Percentiles rank a stretch among this genome's conserved stretches.
phyloP scores from a whole-genome alignment of 2,797 vertebrate species.

The Catharus ustulatus region DNA sequence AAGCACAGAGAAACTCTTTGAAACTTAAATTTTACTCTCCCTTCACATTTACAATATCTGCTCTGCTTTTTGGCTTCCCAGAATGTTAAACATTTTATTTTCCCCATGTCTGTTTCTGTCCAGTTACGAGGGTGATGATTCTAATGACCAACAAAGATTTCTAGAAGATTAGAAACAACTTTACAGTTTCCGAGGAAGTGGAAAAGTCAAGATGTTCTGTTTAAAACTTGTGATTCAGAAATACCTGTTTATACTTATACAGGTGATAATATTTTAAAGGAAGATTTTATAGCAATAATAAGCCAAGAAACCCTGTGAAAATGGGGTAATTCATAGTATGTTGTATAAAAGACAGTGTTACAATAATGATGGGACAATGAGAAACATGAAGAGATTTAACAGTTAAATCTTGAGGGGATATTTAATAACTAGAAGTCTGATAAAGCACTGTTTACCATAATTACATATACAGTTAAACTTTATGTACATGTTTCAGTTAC shows the following conservation, averaged over 20 bases:
- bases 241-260: conserved; percentile 42
- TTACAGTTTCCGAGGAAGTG: neutral
- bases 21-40: neutral
- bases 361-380: neutral
- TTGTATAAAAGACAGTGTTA: neutral
- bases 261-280: conserved; percentile 13
- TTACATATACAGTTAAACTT: conserved; percentile 67
- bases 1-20: neutral
- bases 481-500: conserved; percentile 55
- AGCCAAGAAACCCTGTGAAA: conserved; percentile 44
- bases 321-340: conserved; percentile 29
- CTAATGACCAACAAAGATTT: neutral
- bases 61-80: neutral
- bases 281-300: conserved; percentile 40
- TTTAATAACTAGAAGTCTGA: conserved; percentile 69
- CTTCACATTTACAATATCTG: neutral
- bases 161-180: neutral
- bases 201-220: conserved; percentile 9
- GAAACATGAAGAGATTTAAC: conserved; percentile 28
- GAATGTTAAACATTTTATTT: neutral
- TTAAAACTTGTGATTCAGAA: conserved; percentile 54
- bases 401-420: conserved; percentile 67
- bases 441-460: conserved; percentile 73
- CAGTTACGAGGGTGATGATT: neutral
- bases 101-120: neutral